These are phyloP conservation scores for Apaloderma vittatum DNA, from an alignment of 2,113 vertebrate genomes.

Conservation along the genomic window DNA sequence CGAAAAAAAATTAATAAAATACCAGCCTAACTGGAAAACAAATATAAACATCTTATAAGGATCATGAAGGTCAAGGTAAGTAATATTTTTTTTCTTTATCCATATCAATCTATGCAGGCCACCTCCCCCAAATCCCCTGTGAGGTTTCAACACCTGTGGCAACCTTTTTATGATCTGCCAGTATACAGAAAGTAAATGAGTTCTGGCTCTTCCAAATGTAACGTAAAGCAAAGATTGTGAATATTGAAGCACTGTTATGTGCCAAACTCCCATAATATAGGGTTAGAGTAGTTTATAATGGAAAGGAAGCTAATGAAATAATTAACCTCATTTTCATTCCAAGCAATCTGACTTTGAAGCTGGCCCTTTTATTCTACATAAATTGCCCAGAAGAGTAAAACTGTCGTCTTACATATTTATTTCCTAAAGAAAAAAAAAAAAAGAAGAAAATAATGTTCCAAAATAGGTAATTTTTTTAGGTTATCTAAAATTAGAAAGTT, in stretches of 20 bases:
- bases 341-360: constrained; percentile 25
- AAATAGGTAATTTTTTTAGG: background rate
- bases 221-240: constrained; percentile 41
- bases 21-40: background rate
- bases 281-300: constrained; percentile 17
- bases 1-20: background rate
- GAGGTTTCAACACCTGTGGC: background rate
- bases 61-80: background rate
- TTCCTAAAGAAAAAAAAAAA: background rate
- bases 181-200: background rate
- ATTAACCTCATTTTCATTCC: constrained; percentile 34
- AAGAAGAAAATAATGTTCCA: background rate
- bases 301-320: constrained; percentile 61
- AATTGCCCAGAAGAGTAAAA: background rate
- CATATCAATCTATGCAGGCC: background rate
- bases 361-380: background rate
- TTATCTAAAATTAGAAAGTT: background rate
- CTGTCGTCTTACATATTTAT: background rate
- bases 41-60: background rate
- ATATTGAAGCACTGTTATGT: constrained; percentile 25
- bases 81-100: background rate
- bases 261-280: constrained; percentile 4
- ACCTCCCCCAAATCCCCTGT: background rate
- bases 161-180: constrained; percentile 10
- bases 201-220: constrained; percentile 25